phyloP scores from a whole-genome alignment of 2,888 invertebrate genomes.

The Xanthorhoe spadicearia region DNA sequence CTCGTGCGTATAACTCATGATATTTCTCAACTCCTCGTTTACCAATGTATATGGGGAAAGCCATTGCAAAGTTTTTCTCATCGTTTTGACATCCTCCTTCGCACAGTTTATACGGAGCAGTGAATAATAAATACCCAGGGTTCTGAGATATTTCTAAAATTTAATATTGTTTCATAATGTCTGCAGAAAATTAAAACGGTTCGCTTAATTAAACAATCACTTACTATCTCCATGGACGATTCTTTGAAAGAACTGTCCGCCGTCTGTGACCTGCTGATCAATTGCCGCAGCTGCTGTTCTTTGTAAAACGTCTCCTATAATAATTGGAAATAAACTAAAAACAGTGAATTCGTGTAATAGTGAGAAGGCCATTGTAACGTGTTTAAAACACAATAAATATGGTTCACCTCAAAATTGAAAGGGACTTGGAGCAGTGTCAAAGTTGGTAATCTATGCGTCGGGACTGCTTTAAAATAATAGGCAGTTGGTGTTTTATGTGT shows the following conservation, averaged over 20 bases:
- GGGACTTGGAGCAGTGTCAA: constrained; percentile 38
- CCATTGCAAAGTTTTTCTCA: constrained; percentile 52
- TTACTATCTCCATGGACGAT: constrained; percentile 60
- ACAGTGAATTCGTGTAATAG: constrained; percentile 48
- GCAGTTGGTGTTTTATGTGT: constrained; percentile 28
- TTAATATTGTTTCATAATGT: constrained; percentile 27
- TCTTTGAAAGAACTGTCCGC: constrained; percentile 55
- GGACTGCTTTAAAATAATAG: constrained; percentile 19
- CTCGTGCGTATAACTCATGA: constrained; percentile 51
- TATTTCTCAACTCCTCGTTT: constrained; percentile 50
- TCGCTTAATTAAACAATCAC: constrained; percentile 44
- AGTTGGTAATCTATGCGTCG: constrained; percentile 36
- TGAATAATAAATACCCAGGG: constrained; percentile 64
- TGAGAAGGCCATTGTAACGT: constrained; percentile 44
- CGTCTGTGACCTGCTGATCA: constrained; percentile 49
- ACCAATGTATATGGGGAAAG: constrained; percentile 68
- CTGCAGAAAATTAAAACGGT: constrained; percentile 23
- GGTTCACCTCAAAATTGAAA: constrained; percentile 45
- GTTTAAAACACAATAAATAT: constrained; percentile 33
- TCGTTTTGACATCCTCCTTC: constrained; percentile 55
- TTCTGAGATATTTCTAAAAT: constrained; percentile 60
- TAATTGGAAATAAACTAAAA: constrained; percentile 51
- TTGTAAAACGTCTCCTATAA: constrained; percentile 45
- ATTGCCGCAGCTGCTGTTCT: constrained; percentile 42
- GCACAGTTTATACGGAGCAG: constrained; percentile 71